These are phyloP conservation scores for Nomada fabriciana DNA, from an alignment of 2,888 invertebrate genomes.

Conservation along the genomic window DNA sequence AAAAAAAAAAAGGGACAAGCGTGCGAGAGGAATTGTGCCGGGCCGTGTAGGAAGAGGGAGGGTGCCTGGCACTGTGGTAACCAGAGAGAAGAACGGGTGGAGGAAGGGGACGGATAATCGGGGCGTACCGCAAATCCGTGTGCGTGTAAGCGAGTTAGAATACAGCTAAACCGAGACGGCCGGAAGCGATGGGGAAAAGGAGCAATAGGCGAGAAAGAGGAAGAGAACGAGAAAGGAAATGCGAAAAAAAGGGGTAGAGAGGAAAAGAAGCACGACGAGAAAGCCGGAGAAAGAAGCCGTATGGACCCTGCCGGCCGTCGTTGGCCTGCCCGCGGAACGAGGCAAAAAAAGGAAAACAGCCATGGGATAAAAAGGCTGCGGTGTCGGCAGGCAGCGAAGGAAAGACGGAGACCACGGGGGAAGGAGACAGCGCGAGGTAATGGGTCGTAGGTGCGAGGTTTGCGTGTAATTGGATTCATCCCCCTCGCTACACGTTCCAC, in stretches of 20 bases:
- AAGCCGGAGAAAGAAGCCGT: slow-evolving; percentile 55
- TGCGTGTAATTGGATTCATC: slow-evolving; percentile 82
- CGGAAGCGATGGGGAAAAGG: slow-evolving; percentile 52
- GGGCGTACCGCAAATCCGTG: slow-evolving; percentile 77
- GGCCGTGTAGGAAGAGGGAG: slow-evolving; percentile 16
- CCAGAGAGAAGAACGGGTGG: slow-evolving; percentile 4
- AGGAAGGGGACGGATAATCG: slow-evolving; percentile 70
- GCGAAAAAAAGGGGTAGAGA: slow-evolving; percentile 28
- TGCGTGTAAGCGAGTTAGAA: slow-evolving; percentile 70
- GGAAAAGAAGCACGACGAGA: slow-evolving; percentile 24
- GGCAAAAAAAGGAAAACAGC: slow-evolving; percentile 12
- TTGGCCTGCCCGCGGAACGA: slow-evolving; percentile 46
- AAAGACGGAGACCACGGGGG: slow-evolving; percentile 9
- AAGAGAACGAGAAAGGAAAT: not conserved
- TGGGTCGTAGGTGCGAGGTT: slow-evolving; percentile 80
- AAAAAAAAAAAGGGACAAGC: slow-evolving; percentile 57
- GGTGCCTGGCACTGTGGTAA: slow-evolving; percentile 1
- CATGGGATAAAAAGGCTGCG: slow-evolving; percentile 31
- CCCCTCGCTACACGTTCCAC: slow-evolving; percentile 71
- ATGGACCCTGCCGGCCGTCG: slow-evolving; percentile 45
- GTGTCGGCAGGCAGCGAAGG: slow-evolving; percentile 1
- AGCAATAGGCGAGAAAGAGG: slow-evolving; percentile 18
- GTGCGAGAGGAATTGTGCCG: slow-evolving; percentile 59
- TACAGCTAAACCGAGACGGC: slow-evolving; percentile 54
- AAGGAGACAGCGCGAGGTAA: slow-evolving; percentile 71